Conservation (phyloP, 2,888 invertebrate genomes). For the Tetanocera ferruginea region DNA sequence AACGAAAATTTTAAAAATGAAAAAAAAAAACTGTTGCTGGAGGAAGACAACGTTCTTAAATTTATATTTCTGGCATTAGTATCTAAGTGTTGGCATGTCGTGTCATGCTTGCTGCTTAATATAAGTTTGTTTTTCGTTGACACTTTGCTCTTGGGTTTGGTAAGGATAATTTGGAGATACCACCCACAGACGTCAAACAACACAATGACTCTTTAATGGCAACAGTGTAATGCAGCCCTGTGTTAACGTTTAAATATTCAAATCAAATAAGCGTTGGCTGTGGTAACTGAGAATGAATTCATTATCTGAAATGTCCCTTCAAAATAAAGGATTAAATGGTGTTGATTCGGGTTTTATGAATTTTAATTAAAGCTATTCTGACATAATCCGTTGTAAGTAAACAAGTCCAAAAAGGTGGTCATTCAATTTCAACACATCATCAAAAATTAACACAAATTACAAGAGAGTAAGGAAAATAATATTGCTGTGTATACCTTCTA, state of each 20-base stretch:
- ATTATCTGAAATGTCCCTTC: too few relatives aligned
- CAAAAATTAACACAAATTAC: slow-evolving; percentile 17
- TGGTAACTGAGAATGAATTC: too few relatives aligned
- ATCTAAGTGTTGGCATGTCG: background rate
- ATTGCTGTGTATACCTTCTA: slow-evolving; percentile 61
- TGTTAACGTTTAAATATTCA: too few relatives aligned
- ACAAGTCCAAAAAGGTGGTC: background rate
- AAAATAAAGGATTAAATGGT: too few relatives aligned
- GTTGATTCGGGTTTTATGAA: background rate
- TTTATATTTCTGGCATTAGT: background rate
- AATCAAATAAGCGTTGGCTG: too few relatives aligned
- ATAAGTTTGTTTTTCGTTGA: too few relatives aligned
- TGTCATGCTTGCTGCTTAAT: background rate
- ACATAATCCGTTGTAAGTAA: background rate
- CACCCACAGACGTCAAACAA: too few relatives aligned
- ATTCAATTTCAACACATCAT: slow-evolving; percentile 18
- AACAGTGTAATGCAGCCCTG: too few relatives aligned
- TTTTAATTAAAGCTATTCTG: background rate
- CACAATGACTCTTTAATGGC: too few relatives aligned
- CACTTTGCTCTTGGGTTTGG: too few relatives aligned
- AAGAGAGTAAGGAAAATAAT: background rate
- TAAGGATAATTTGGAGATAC: too few relatives aligned
- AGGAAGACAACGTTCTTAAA: background rate
- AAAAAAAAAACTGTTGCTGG: background rate
- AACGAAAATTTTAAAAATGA: background rate